Base-by-base conservation (phyloP, 2,113 vertebrate species). In the Rhea pennata region DNA sequence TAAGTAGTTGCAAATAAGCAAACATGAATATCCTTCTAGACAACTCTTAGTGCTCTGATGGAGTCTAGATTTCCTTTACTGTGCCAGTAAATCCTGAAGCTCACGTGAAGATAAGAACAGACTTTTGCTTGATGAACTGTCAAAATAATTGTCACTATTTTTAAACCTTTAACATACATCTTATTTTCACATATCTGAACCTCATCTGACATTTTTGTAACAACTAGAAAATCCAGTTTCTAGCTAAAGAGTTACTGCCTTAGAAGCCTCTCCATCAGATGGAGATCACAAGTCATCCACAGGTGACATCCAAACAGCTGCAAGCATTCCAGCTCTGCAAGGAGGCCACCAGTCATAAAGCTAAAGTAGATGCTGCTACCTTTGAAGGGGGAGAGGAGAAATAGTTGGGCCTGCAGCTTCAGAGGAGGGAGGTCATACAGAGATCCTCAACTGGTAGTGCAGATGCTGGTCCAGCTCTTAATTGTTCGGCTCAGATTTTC, bases 291-390 rank as follows among this genome's bases (percentile, higher is more conserved):
- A 48, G 46, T 48, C 9, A 6, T 48, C 46, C 62, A 40, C 36
- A 48, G 53, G 42, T 14, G 33, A 58, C 36, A 71, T 5, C 15
- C 15, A 50, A 81, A 48, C 6, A 10, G 50, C 54, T 40, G 40
- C 2, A 16, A 65, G 36, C 29, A 44, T 4, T 16, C 64, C 11
- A 26, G 71, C 7, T 36, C 33, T 44, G 15, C 15, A 21, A 7
- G 22, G 17, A 5, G 24, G 9, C 21, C 23, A 48, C 46, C 17
- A 19, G 16, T 48, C 4, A 0, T 14, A 71, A 48, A 0, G 1
- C 27, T 54, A 42, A 82, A 76, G 33, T 2, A 40, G 53, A 36
- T 76, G 26, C 9, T 51, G 54, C 15, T 10, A 42, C 24, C 11
- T 78, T 12, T 53, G 40, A 66, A 36, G 23, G 24, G 39, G 21